Percentiles rank a stretch among this genome's conserved stretches.
Conservation (phyloP, 2,113 vertebrate species). For the Cheirogaleus medius region DNA sequence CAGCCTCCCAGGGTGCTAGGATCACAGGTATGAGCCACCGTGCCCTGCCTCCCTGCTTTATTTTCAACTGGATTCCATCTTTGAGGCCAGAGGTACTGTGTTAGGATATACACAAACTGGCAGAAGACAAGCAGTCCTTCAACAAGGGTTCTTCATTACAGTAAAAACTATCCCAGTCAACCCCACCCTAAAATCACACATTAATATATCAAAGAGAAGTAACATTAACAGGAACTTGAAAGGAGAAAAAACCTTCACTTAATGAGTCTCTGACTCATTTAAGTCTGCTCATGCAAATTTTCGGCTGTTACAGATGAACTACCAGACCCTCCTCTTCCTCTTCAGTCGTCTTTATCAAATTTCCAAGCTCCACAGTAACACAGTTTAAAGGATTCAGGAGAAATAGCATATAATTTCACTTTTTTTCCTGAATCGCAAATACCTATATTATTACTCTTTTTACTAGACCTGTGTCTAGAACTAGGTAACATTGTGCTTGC, state of each 20-base stretch:
- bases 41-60: background rate
- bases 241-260: background rate
- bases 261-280: background rate
- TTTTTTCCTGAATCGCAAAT: background rate
- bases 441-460: background rate
- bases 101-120: background rate
- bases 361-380: background rate
- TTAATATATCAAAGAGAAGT: background rate
- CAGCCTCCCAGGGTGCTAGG: no score
- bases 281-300: constrained; percentile 13
- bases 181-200: background rate
- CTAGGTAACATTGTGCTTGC: background rate
- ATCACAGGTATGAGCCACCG: no score
- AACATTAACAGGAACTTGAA: constrained; percentile 37
- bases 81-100: background rate
- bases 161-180: background rate
- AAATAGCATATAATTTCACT: background rate
- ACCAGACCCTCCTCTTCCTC: background rate
- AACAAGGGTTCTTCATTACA: background rate
- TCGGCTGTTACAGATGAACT: background rate
- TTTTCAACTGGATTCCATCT: background rate
- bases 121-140: background rate
- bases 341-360: background rate
- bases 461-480: background rate
- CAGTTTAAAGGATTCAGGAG: background rate